Base-by-base conservation (phyloP, 2,888 invertebrate species). In the Tineola bisselliella region DNA sequence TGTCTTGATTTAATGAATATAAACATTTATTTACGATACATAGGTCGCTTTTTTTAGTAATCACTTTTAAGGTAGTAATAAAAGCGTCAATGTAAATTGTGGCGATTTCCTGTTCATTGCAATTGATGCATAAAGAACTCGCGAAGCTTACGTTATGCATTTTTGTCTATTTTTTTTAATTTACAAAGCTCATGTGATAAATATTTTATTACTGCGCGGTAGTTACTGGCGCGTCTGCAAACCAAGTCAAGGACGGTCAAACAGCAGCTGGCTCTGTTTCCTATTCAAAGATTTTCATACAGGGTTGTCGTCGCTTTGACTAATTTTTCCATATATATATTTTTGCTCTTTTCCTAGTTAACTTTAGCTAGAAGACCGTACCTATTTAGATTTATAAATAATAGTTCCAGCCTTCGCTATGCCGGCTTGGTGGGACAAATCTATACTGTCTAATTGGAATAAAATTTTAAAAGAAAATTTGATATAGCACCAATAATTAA, bases 211-310 rank as follows among this genome's bases (percentile, higher is more conserved):
- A 13, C 18, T 56, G 56, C 25, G 52, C 48, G 17, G 48, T 54
- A 18, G 54, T 54, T 10, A 25, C 54, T 68, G 70, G 64, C 65
- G 66, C 65, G 65, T 63, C 38, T 25, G 54, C 17, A 54, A 25
- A 69, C 64, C 67, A 68, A 81, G 82, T 83, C 84, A 84, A 82
- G 84, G 84, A 77, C 84, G 82, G 81, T 76, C 81, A 75, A 58
- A 63, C 61, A 66, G 69, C 77, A 78, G 77, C 76, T 77, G 77
- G 76, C 73, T 30, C 54, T 18, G 54, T 54, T 82, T 80, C 77
- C 77, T 76, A 70, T 74, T 77, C 73, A 17, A 18, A 52, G 81
- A 80, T 81, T 76, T 75, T 74, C 81, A 79, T 76, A 74, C 44
- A 44, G 19, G 19, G 43, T 43, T 70, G 64, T 65, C 66, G 66